A percentile compares a stretch with the other conserved stretches of the same genome.
Evolutionary conservation across 2,888 invertebrate genomes (phyloP).

Genomic region (Shargacucullia verbasci): DNA sequence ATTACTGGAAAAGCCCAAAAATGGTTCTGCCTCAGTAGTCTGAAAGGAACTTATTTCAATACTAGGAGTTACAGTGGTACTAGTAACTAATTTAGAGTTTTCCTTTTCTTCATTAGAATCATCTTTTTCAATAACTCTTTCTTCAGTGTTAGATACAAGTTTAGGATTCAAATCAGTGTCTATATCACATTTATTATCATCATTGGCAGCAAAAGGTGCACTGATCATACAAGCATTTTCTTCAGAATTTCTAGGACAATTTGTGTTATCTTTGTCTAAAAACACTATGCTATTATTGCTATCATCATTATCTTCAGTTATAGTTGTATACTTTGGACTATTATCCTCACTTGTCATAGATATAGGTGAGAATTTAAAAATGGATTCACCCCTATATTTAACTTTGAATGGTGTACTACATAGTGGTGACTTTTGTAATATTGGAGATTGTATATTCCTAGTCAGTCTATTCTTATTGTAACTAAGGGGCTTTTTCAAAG

Average conservation of each 20-base stretch:
- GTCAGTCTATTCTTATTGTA: slow-evolving; percentile 62
- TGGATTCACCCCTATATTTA: slow-evolving; percentile 79
- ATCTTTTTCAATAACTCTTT: slow-evolving; percentile 9
- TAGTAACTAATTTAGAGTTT: slow-evolving; percentile 6
- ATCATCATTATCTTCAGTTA: slow-evolving; percentile 60
- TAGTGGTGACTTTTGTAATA: slow-evolving; percentile 70
- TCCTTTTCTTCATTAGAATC: slow-evolving; percentile 6
- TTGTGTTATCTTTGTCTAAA: slow-evolving; percentile 41
- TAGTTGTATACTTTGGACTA: slow-evolving; percentile 57
- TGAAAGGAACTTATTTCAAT: slow-evolving; percentile 58
- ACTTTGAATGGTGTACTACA: slow-evolving; percentile 82
- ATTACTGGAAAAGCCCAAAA: slow-evolving; percentile 66
- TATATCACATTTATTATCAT: slow-evolving; percentile 13
- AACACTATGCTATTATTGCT: slow-evolving; percentile 56
- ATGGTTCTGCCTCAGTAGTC: slow-evolving; percentile 68
- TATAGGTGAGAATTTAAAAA: slow-evolving; percentile 82
- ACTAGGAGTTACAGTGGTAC: slow-evolving; percentile 20
- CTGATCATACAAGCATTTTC: slow-evolving; percentile 5
- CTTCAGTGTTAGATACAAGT: slow-evolving; percentile 1
- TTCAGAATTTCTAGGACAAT: slow-evolving; percentile 23
- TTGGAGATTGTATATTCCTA: slow-evolving; percentile 62
- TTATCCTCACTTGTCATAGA: slow-evolving; percentile 51
- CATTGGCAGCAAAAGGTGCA: slow-evolving; percentile 8
- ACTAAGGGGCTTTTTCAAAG: slow-evolving; percentile 45
- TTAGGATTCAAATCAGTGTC: slow-evolving; percentile 1